Conservation (phyloP, 2,113 vertebrate genomes). For the Zingel zingel region DNA sequence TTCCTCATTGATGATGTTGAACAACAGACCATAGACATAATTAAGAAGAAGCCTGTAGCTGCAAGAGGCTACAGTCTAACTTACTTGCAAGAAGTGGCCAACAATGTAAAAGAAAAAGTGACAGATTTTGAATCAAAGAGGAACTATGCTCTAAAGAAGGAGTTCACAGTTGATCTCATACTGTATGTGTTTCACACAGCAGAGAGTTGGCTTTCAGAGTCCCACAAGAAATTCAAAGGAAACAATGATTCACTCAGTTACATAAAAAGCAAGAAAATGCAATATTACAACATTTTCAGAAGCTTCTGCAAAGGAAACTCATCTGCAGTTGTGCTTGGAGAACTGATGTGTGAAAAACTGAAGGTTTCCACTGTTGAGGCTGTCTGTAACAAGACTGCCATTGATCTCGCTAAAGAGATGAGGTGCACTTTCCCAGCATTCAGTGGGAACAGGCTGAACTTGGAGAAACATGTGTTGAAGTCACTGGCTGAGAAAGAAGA, state of each 20-base stretch:
- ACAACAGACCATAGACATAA: rapidly evolving
- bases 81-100: constrained; percentile 69
- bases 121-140: neutral
- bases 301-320: constrained; percentile 77
- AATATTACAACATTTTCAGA: constrained; percentile 79
- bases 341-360: constrained; percentile 81
- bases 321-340: constrained; percentile 73
- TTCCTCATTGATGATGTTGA: neutral
- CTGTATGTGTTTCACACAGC: constrained; percentile 69
- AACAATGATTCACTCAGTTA: constrained; percentile 72
- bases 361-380: constrained; percentile 50
- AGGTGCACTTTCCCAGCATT: constrained; percentile 68
- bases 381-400: constrained; percentile 58
- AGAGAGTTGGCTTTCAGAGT: constrained; percentile 57
- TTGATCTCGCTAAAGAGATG: constrained; percentile 74
- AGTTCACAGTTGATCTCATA: constrained; percentile 63
- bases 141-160: constrained; percentile 47
- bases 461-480: constrained; percentile 83
- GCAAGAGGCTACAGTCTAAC: constrained; percentile 28
- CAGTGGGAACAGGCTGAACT: constrained; percentile 73
- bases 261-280: constrained; percentile 72
- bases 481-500: constrained; percentile 81
- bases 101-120: constrained; percentile 31
- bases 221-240: constrained; percentile 65
- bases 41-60: constrained; percentile 43